Evolutionary conservation across 2,888 invertebrate species (phyloP), one percentile per base, ranked within the genome.

Genomic region (Hirtodrosophila trivittata): DNA sequence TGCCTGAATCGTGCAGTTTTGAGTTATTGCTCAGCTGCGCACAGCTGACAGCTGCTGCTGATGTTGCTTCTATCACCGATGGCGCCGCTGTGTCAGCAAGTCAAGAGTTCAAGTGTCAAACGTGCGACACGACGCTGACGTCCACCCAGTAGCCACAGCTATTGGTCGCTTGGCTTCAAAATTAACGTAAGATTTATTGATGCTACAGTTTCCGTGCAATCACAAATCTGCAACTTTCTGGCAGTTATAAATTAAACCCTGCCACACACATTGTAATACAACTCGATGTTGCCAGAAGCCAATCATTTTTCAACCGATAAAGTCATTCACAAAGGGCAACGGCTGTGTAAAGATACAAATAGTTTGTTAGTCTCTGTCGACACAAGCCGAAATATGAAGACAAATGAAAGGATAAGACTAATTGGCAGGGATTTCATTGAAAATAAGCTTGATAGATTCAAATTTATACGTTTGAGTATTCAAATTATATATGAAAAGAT

Each of bases 141-240:
- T 28, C 7, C 28, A 28, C 28, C 18, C 18, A 21, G 5, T 21
- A 21, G 5, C 18, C 18, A 2, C 18, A 5, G 2, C 18, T 5
- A 21, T 3, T 21, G 18, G 18, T 21, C 18, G 18, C 5, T 5
- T 55, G 66, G 60, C 16, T 41, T 55, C 58, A 47, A 62, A 64
- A 74, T 71, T 65, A 80, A 80, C 80, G 78, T 55, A 57, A 78
- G 76, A 76, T 74, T 82, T 78, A 82, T 78, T 66, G 80, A 66
- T 66, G 68, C 65, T 45, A 49, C 50, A 42, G 58, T 43, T 45
- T 33, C 43, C 10, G 41, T 55, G 42, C 64, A 68, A 66, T 66
- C 54, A 39, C 46, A 71, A 64, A 52, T 62, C 73, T 62, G 68
- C 57, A 62, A 67, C 65, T 57, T 68, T 67, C 37, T 72, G 75